A percentile compares a stretch with the other conserved stretches of the same genome.
phyloP scores from a whole-genome alignment of 2,797 vertebrate genomes.

The Phataginus tricuspis region DNA sequence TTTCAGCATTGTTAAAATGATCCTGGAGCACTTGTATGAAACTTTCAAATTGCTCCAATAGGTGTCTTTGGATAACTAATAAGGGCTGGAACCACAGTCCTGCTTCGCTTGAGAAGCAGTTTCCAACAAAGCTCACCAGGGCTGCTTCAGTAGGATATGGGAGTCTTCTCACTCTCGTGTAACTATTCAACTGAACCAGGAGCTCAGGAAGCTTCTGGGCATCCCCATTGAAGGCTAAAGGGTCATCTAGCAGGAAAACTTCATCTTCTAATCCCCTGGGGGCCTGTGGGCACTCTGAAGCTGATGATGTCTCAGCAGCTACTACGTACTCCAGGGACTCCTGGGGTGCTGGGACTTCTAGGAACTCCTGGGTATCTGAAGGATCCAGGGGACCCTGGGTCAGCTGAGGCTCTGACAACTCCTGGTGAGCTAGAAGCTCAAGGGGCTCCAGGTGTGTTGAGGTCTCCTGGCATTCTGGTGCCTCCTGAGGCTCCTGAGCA shows the following conservation, averaged over 20 bases:
- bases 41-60: slow-evolving; percentile 57
- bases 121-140: slow-evolving; percentile 52
- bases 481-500: not conserved
- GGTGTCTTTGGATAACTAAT: slow-evolving; percentile 31
- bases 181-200: slow-evolving; percentile 44
- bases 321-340: not conserved
- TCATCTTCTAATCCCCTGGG: not conserved
- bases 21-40: slow-evolving; percentile 33
- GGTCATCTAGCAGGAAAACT: slow-evolving; percentile 16
- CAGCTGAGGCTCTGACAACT: not conserved
- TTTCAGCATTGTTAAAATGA: slow-evolving; percentile 44
- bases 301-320: not conserved
- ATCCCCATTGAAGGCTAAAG: not conserved
- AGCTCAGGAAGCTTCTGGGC: slow-evolving; percentile 51
- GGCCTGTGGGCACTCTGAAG: not conserved
- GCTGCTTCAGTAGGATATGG: slow-evolving; percentile 19
- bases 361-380: slow-evolving; percentile 46
- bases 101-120: slow-evolving; percentile 28
- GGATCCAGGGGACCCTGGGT: not conserved
- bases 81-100: slow-evolving; percentile 47
- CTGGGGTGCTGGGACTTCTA: slow-evolving; percentile 25
- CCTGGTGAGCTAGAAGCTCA: not conserved
- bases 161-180: slow-evolving; percentile 29
- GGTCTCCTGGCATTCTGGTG: not conserved
- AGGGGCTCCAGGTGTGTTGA: not conserved